Evolutionary conservation across 1,140 invertebrate genomes (phyloP), one percentile per base, ranked within the genome.

Genomic region (Habropoda laboriosa): DNA sequence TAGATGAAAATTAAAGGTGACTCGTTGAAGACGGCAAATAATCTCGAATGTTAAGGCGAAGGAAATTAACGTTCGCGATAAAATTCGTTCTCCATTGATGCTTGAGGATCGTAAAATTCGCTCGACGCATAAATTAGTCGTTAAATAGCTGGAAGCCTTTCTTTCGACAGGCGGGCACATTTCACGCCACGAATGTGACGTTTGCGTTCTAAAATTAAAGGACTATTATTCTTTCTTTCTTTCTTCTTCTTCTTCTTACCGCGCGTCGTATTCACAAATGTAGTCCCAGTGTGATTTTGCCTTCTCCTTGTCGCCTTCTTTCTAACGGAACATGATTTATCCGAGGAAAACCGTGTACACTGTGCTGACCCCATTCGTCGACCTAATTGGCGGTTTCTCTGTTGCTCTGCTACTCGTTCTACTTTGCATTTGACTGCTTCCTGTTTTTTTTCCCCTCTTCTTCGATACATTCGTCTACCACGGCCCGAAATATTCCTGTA

Each of bases 141-240:
- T 32, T 12, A 5, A 32, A 32, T 32, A 49, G 27, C 40, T 2
- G 2, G 10, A 27, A 47, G 5, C 16, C 0, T 66, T 1, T n/a
- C 0, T n/a, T 67, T 67, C n/a, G 61, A 42, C 61, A 42, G 38
- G 5, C 38, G 16, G 1, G 38, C 13, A 27, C 7, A 21, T 40
- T 42, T 27, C 13, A 64, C 24, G 35, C 16, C 5, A 5, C 60
- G 5, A 40, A 40, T 21, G 3, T 16, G 42, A 66, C 42, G 42
- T 32, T 21, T 16, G 10, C 10, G 64, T 47, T 67, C 64, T 67
- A 67, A 67, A 67, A 67, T 67, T 67, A 67, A 49, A 16, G 12
- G 12, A 49, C n/a, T 21, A 7, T 18, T 13, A 21, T 30, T 47
- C 8, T 49, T 1, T 30, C 13, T 18, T 35, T 27, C 6, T 27